Percentiles rank a stretch among this genome's conserved stretches.
phyloP scores from a whole-genome alignment of 2,888 invertebrate genomes.

The Pemphredon lugubris region DNA sequence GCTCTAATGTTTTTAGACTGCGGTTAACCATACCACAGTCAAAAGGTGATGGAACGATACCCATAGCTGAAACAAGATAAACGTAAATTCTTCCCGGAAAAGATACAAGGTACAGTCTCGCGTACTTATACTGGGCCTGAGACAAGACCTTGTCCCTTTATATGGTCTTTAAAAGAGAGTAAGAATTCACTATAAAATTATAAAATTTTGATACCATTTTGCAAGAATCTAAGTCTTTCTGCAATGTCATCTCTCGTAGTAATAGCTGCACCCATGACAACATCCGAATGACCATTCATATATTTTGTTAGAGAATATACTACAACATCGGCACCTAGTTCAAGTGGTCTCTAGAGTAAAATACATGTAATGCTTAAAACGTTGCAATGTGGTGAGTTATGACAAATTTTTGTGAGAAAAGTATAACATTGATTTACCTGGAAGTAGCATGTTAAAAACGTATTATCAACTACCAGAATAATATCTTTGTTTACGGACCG shows the following conservation, averaged over 20 bases:
- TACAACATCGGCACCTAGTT: conserved; percentile 94
- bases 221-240: conserved; percentile 89
- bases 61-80: conserved; percentile 92
- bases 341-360: conserved; percentile 88
- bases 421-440: conserved; percentile 82
- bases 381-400: neutral
- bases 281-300: conserved; percentile 99
- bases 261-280: conserved; percentile 96
- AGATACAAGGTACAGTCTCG: too few species aligned
- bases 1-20: conserved; percentile 94
- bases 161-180: too few species aligned
- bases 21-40: conserved; percentile 97
- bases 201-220: conserved; percentile 86
- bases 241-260: conserved; percentile 88
- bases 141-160: too few species aligned
- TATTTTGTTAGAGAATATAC: conserved; percentile 98
- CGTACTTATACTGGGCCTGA: too few species aligned
- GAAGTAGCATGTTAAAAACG: conserved; percentile 94
- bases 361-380: neutral
- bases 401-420: too few species aligned
- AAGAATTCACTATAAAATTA: conserved; percentile 1
- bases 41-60: conserved; percentile 97
- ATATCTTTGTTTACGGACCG: conserved; percentile 83
- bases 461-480: conserved; percentile 94
- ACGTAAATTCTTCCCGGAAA: too few species aligned